A percentile compares a stretch with the other conserved stretches of the same genome.
Conservation (phyloP, 2,888 invertebrate species). For the Lissocephala sabroskyi region DNA sequence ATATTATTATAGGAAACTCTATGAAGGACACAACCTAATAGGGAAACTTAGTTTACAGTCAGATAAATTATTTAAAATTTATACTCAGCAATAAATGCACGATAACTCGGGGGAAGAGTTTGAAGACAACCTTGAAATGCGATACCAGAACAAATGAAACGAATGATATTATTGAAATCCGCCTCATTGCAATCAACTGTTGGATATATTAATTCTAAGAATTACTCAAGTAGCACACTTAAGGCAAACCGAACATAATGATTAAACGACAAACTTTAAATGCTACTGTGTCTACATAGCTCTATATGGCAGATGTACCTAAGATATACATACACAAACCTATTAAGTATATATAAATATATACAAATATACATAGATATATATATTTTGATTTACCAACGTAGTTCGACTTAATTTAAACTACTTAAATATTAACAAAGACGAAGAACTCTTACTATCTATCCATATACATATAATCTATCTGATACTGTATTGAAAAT, state of each 20-base stretch:
- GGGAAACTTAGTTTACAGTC: too few species aligned
- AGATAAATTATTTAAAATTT: not conserved
- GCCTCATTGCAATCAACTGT: constrained; percentile 66
- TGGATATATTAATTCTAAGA: constrained; percentile 44
- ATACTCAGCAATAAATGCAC: not conserved
- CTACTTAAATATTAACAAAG: constrained; percentile 19
- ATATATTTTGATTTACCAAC: constrained; percentile 17
- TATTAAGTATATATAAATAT: constrained; percentile 11
- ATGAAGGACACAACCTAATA: too few species aligned
- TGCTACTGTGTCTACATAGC: constrained; percentile 27
- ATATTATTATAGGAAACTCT: too few species aligned
- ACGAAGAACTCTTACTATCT: constrained; percentile 25
- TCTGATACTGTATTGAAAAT: constrained; percentile 24
- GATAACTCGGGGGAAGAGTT: not conserved
- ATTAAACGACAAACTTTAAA: constrained; percentile 23
- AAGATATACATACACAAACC: constrained; percentile 33
- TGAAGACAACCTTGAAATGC: too few species aligned
- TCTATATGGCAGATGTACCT: constrained; percentile 37
- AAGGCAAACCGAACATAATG: constrained; percentile 17
- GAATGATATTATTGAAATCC: constrained; percentile 65
- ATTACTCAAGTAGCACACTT: constrained; percentile 9
- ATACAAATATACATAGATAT: constrained; percentile 3
- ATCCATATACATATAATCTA: not conserved
- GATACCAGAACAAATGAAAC: constrained; percentile 40
- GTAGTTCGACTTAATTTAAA: constrained; percentile 24